phyloP scores from a whole-genome alignment of 2,797 vertebrate genomes.

The Siniperca obscura region DNA sequence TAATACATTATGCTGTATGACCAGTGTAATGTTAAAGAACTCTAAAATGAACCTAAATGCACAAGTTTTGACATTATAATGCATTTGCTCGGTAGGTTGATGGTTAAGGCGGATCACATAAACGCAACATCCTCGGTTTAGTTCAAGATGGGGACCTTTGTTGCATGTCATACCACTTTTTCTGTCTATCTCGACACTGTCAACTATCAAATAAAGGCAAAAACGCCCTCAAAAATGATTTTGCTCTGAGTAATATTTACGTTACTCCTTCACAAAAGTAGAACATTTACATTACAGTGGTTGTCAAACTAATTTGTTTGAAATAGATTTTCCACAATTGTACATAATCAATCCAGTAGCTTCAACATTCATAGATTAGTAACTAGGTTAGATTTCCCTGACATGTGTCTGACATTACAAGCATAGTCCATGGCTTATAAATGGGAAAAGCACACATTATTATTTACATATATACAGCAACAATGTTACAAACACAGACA shows the following conservation, averaged over 20 bases:
- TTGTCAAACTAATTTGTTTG: neutral
- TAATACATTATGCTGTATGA: neutral
- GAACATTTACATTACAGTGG: neutral
- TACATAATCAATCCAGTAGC: neutral
- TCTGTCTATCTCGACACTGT: neutral
- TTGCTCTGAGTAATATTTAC: neutral
- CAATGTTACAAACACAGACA: neutral
- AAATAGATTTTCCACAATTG: neutral
- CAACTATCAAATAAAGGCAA: neutral
- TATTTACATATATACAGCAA: slow-evolving; percentile 3
- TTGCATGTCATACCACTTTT: neutral
- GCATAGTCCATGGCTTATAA: neutral
- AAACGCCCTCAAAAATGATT: neutral
- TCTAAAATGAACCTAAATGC: neutral
- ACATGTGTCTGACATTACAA: neutral
- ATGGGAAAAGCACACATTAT: neutral
- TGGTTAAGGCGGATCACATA: neutral
- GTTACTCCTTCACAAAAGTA: neutral
- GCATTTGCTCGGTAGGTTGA: neutral
- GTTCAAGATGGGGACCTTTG: neutral
- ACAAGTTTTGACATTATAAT: neutral
- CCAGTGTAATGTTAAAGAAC: neutral
- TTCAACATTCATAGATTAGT: neutral
- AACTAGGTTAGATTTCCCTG: neutral
- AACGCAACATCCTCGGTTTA: neutral